Evolutionary conservation across 92 coral and sea anemone species (phyloP).

Genomic region (Zoanthus gigantus): DNA sequence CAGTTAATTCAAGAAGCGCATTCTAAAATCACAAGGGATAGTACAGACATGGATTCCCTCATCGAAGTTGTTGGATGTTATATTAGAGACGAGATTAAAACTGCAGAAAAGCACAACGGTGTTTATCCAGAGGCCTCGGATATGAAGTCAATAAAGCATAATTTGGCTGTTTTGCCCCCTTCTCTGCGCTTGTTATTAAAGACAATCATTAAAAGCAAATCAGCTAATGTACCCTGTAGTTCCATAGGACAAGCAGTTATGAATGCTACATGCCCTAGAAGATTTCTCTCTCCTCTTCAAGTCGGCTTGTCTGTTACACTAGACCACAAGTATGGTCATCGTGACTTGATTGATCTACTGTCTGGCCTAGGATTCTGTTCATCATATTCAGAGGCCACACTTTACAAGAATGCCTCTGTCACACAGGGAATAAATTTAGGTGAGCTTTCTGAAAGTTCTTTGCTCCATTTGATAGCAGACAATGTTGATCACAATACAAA

Average conservation of each 20-base stretch:
- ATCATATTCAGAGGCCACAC: conserved; percentile 49
- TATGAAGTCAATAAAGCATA: conserved; percentile 45
- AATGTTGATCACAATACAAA: conserved; percentile 55
- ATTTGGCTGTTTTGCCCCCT: conserved; percentile 24
- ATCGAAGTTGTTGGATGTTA: conserved; percentile 42
- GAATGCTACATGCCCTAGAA: not conserved
- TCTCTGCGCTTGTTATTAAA: conserved; percentile 37
- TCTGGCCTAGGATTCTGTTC: conserved; percentile 47
- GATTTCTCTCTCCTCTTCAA: not conserved
- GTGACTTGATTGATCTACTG: conserved; percentile 18
- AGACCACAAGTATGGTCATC: too few relatives aligned
- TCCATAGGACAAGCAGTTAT: not conserved
- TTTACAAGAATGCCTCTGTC: conserved; percentile 41
- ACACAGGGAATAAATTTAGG: conserved; percentile 42
- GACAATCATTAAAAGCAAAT: conserved; percentile 10
- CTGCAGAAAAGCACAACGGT: conserved; percentile 41
- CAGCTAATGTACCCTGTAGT: not conserved
- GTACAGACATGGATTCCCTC: conserved; percentile 29
- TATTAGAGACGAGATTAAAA: conserved; percentile 40
- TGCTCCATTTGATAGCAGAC: conserved; percentile 52
- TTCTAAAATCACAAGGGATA: conserved; percentile 3
- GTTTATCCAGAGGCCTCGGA: conserved; percentile 16
- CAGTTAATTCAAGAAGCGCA: conserved; percentile 50
- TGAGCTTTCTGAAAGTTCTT: conserved; percentile 17
- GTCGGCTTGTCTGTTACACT: not conserved